phyloP scores from a whole-genome alignment of 2,888 invertebrate genomes.

The Rhagonycha lutea region DNA sequence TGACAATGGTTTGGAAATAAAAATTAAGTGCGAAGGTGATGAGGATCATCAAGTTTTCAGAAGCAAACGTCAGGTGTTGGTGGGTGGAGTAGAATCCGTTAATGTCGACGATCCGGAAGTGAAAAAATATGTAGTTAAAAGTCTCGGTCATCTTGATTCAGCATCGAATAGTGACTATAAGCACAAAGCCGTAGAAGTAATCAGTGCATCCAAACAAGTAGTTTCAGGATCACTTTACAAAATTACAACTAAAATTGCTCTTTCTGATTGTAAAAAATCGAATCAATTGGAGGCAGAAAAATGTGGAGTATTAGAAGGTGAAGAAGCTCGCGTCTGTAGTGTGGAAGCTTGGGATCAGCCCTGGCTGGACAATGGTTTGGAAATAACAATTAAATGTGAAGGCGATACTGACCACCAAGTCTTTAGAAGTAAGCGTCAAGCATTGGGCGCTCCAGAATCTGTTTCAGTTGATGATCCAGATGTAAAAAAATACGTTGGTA shows the following conservation, averaged over 20 bases:
- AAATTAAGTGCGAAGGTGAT: slow-evolving; percentile 50
- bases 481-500: slow-evolving; percentile 36
- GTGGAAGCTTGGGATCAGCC: slow-evolving; percentile 62
- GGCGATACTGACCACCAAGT: slow-evolving; percentile 11
- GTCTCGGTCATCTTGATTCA: slow-evolving; percentile 41
- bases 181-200: slow-evolving; percentile 42
- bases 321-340: slow-evolving; percentile 51
- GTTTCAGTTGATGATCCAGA: slow-evolving; percentile 9
- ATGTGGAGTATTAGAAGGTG: slow-evolving; percentile 39
- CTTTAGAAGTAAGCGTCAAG: background rate
- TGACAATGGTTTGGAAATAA: slow-evolving; percentile 53
- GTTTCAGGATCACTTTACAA: slow-evolving; percentile 62
- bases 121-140: slow-evolving; percentile 33
- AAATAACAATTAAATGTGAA: slow-evolving; percentile 53
- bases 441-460: background rate
- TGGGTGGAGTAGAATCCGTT: slow-evolving; percentile 32
- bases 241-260: slow-evolving; percentile 62
- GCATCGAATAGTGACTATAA: slow-evolving; percentile 48
- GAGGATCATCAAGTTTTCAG: background rate
- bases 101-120: slow-evolving; percentile 37
- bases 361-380: slow-evolving; percentile 58
- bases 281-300: slow-evolving; percentile 40
- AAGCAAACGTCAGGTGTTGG: background rate
- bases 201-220: slow-evolving; percentile 56
- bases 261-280: slow-evolving; percentile 57